These are phyloP conservation scores for Sclerurus mexicanus DNA, from an alignment of 2,113 vertebrate species.

Conservation along the genomic window DNA sequence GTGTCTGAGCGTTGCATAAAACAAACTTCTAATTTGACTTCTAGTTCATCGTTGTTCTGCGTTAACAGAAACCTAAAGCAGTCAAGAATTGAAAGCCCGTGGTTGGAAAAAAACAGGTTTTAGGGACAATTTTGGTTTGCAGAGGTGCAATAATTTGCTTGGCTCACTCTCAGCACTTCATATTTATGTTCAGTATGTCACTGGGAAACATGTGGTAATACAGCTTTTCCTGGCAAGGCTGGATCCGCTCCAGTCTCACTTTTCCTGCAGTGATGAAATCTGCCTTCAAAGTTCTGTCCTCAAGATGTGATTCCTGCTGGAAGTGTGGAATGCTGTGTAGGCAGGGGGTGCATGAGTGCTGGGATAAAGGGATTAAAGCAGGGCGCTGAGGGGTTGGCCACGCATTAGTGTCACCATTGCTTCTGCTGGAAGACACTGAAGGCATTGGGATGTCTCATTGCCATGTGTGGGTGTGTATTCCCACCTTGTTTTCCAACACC, in stretches of 20 bases:
- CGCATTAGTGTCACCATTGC: background rate
- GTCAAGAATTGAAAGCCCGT: background rate
- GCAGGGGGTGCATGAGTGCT: background rate
- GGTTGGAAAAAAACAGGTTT: background rate
- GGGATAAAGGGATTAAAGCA: background rate
- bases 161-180: background rate
- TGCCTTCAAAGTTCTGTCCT: background rate
- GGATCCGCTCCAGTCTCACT: background rate
- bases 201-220: background rate
- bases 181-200: background rate
- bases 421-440: background rate
- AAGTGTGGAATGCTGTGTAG: background rate
- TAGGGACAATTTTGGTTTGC: background rate
- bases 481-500: background rate
- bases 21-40: background rate
- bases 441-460: background rate
- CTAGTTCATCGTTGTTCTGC: background rate
- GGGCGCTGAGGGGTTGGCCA: background rate
- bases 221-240: background rate
- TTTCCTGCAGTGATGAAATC: slow-evolving; percentile 6
- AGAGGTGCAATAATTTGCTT: background rate
- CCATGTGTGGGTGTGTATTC: background rate
- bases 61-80: background rate
- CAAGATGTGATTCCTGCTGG: background rate
- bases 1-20: background rate